These are phyloP conservation scores for Verasper variegatus DNA, from an alignment of 2,113 vertebrate genomes.

Conservation along the genomic window DNA sequence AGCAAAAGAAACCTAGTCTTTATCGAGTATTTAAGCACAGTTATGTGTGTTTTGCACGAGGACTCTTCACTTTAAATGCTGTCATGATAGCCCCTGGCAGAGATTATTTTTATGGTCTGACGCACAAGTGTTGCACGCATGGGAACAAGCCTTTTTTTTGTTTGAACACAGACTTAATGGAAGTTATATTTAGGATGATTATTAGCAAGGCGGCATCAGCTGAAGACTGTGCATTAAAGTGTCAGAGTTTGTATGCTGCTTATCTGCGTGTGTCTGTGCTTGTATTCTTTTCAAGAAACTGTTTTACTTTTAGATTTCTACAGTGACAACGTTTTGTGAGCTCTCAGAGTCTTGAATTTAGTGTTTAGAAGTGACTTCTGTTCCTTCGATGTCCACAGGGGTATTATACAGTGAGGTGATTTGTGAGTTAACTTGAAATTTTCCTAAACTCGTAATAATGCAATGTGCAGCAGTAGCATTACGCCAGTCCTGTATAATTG, in stretches of 20 bases:
- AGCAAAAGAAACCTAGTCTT: not conserved
- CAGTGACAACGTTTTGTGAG: not conserved
- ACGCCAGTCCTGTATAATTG: not conserved
- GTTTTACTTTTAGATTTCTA: not conserved
- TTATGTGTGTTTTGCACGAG: not conserved
- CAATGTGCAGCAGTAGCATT: not conserved
- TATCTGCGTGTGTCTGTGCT: not conserved
- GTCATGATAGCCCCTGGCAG: not conserved
- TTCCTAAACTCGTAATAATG: not conserved
- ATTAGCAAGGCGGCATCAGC: conserved; percentile 3
- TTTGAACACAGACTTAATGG: conserved; percentile 18
- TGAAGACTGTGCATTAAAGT: conserved; percentile 29
- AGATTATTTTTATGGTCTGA: conserved; percentile 39
- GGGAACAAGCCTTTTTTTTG: conserved; percentile 12
- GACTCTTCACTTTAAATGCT: not conserved
- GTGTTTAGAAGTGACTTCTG: not conserved
- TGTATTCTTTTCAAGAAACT: not conserved
- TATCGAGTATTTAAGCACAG: not conserved
- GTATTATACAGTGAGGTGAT: not conserved
- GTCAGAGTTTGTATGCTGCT: conserved; percentile 4
- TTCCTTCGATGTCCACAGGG: not conserved
- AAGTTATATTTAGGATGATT: conserved; percentile 39
- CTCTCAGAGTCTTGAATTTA: not conserved
- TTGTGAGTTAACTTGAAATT: not conserved
- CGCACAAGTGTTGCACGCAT: conserved; percentile 11